Base-by-base conservation (phyloP, 1,140 invertebrate species). In the Saccostrea echinata region DNA sequence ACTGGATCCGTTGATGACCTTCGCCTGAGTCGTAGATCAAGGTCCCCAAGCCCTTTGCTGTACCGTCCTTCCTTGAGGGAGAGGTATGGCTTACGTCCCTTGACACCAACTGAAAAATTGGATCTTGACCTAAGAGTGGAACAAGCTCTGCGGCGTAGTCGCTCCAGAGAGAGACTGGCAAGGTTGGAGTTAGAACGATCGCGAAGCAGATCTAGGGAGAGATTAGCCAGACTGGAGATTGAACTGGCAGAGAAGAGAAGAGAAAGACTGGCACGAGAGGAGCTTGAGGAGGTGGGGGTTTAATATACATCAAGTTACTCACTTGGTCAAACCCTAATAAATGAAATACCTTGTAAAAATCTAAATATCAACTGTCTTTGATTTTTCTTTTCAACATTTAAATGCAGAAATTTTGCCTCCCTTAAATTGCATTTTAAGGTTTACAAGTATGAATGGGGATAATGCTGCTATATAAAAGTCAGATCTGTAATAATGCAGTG, bases 11-110 rank as follows among this genome's bases (percentile, higher is more conserved):
- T 89, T 12, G 85, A 87, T 85, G 84, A 71, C 35, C 83, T 86
- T 43, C 76, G 82, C 30, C 55, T 87, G 18, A 33, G 84, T n/a
- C 24, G 81, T 27, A 55, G 88, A n/a, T 87, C 88, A 83, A 81
- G 88, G 55, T 89, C 88, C 30, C 86, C 86, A 64, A 89, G 88
- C 61, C 88, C 88, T 12, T 76, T 89, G 16, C 27, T 89, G 16
- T 89, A 89, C 30, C 84, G 86, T 24, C 80, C 86, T 9, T 57
- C 88, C 61, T 52, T 87, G 57, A 87, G 86, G 43, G 57, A 86
- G 76, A 57, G 88, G 9, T 89, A 87, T 53, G 68, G 51, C 1
- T 68, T 80, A 68, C 84, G 87, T 27, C 87, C 87, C 27, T 57
- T 89, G 27, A 85, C 88, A 24, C 84, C 88, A 52, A 57, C 86